Percentiles rank a stretch among this genome's conserved stretches.
These are phyloP conservation scores for Mesocricetus auratus DNA, from an alignment of 2,113 vertebrate genomes.

Conservation along the genomic window DNA sequence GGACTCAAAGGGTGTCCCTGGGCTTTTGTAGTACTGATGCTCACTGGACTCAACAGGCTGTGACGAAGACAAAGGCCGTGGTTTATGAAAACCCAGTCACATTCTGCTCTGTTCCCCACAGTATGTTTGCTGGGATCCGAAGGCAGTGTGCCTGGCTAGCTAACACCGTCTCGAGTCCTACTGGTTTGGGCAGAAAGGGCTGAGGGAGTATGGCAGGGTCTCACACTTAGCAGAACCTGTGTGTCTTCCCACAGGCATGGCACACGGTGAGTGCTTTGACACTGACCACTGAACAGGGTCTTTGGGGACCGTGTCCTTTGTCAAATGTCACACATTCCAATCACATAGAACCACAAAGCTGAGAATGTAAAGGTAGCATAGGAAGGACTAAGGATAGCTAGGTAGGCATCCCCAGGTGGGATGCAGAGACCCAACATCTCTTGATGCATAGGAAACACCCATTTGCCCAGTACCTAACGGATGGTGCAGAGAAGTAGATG, in stretches of 20 bases:
- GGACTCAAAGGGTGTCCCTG: not conserved
- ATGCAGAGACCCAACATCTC: not conserved
- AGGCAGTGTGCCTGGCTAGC: not conserved
- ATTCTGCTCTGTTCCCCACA: not conserved
- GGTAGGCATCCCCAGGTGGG: constrained; percentile 5
- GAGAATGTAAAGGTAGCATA: not conserved
- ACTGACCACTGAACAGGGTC: not conserved
- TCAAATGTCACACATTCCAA: not conserved
- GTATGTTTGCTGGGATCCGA: not conserved
- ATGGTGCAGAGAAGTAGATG: not conserved
- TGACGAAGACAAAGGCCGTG: not conserved
- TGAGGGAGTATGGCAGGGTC: not conserved
- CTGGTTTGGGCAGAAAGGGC: not conserved
- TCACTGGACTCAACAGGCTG: not conserved
- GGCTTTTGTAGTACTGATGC: not conserved
- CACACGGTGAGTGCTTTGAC: not conserved
- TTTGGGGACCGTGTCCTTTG: not conserved
- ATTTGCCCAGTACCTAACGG: not conserved
- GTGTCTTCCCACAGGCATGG: not conserved
- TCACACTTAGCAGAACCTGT: not conserved
- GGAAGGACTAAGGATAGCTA: not conserved
- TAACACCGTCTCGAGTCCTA: not conserved
- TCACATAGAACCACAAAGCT: not conserved
- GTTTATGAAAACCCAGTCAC: not conserved
- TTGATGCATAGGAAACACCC: not conserved